Evolutionary conservation across 2,113 vertebrate genomes (phyloP), one percentile per base, ranked within the genome.

Genomic region (Probosciger aterrimus): DNA sequence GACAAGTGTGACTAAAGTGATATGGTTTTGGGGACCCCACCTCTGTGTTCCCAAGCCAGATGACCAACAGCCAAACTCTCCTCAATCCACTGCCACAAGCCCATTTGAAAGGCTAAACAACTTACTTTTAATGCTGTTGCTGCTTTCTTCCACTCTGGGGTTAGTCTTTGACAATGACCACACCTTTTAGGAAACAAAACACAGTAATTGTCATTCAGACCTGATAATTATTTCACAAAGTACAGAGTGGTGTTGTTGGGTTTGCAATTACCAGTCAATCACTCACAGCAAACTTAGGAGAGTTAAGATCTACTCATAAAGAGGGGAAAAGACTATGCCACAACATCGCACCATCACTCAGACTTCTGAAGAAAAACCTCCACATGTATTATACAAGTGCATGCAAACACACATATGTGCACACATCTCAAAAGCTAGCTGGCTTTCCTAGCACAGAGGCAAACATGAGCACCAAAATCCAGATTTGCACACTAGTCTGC

Each of bases 61-160:
- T 11, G 9, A 33, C 18, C 52, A 73, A 82, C 11, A 84, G 37
- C 25, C 44, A 82, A 67, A 69, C 17, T 82, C 11, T 53, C 46
- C 52, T 82, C 78, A 62, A 52, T 35, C 28, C 28, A 52, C 17
- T 76, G 28, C 23, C 23, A 78, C 37, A 76, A 46, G 19, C 23
- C 37, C 24, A 35, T 14, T 14, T 25, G 27, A 84, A 82, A 68
- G 9, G 23, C 14, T 68, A 73, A 82, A 95, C 96, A 80, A 96
- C 97, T 98, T 97, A 99, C 99, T 98, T 99, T 99, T 85, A 99
- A 98, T 31, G 99, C 99, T 14, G 98, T 98, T 39, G 99, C 99
- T 35, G 98, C 99, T 95, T 99, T 99, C 96, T 99, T 99, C 99
- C 99, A 99, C 14, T 99, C 99, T 18, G 99, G 97, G 33, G 98